phyloP scores from a whole-genome alignment of 2,113 vertebrate species.

The Rhombomys opimus region DNA sequence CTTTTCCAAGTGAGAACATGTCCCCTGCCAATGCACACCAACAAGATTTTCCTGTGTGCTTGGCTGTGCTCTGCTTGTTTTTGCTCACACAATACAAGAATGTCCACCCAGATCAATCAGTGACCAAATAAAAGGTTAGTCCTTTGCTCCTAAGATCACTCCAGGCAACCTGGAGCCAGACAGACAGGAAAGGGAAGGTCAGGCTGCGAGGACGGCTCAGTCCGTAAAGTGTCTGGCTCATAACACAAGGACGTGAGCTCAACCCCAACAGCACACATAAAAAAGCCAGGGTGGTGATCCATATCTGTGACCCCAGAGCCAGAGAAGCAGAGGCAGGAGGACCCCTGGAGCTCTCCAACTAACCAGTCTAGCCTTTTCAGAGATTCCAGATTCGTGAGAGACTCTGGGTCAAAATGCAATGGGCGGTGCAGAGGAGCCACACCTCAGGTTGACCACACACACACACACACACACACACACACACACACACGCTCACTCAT shows the following conservation, averaged over 20 bases:
- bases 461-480: not conserved
- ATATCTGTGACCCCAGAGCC: too few species aligned
- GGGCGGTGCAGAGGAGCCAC: not conserved
- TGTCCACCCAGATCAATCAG: not conserved
- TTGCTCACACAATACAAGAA: not conserved
- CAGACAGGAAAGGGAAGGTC: not conserved
- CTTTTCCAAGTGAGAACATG: slow-evolving; percentile 1
- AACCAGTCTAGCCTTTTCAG: not conserved
- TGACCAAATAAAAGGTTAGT: not conserved
- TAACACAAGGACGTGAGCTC: not conserved
- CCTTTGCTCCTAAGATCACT: not conserved
- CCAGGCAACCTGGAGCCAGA: not conserved
- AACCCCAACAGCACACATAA: not conserved
- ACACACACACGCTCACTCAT: not conserved
- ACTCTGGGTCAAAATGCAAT: not conserved
- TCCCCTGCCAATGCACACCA: not conserved
- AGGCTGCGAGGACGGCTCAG: too few species aligned
- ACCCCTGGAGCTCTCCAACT: not conserved
- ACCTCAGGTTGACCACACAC: not conserved
- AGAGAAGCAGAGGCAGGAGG: not conserved
- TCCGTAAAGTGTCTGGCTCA: not conserved
- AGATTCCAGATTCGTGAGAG: not conserved
- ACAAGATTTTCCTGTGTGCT: not conserved
- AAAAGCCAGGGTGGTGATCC: not conserved
- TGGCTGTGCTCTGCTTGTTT: slow-evolving; percentile 11